These are phyloP conservation scores for Drosophila subquinaria DNA, from an alignment of 2,888 invertebrate genomes.

Conservation along the genomic window DNA sequence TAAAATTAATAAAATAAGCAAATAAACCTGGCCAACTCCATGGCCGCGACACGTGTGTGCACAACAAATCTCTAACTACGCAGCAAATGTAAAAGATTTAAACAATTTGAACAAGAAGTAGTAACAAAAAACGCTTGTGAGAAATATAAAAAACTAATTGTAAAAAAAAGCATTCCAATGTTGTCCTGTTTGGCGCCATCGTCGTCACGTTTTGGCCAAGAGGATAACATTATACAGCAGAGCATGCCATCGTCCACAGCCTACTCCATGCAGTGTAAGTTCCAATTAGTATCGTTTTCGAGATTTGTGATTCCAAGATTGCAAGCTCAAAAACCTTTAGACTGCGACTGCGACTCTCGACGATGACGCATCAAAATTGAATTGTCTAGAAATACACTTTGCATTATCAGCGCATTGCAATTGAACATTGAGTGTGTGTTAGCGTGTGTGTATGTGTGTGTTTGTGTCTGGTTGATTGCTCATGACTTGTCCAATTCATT, in stretches of 20 bases:
- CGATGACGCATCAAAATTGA: conserved; percentile 37
- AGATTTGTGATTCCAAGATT: not conserved
- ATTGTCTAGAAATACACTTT: conserved; percentile 54
- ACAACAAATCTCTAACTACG: conserved; percentile 40
- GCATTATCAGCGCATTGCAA: conserved; percentile 75
- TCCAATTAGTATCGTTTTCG: not conserved
- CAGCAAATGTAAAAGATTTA: not conserved
- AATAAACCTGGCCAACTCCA: conserved; percentile 41
- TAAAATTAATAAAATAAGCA: conserved; percentile 1
- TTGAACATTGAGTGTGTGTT: conserved; percentile 53
- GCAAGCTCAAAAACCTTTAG: conserved; percentile 2
- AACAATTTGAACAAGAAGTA: conserved; percentile 17
- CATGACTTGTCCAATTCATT: conserved; percentile 53
- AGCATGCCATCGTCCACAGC: conserved; percentile 86
- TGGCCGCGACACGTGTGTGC: conserved; percentile 73
- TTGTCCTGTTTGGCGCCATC: conserved; percentile 86
- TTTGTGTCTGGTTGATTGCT: conserved; percentile 8
- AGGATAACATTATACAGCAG: conserved; percentile 85
- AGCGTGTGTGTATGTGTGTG: conserved; percentile 9
- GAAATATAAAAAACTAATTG: conserved; percentile 7
- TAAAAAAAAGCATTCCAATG: conserved; percentile 85
- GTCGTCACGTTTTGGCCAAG: conserved; percentile 86
- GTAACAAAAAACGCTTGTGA: conserved; percentile 28
- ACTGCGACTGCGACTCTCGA: not conserved
- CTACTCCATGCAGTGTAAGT: conserved; percentile 86